Evolutionary conservation across 2,113 vertebrate species (phyloP).

Genomic region (Eretmochelys imbricata): DNA sequence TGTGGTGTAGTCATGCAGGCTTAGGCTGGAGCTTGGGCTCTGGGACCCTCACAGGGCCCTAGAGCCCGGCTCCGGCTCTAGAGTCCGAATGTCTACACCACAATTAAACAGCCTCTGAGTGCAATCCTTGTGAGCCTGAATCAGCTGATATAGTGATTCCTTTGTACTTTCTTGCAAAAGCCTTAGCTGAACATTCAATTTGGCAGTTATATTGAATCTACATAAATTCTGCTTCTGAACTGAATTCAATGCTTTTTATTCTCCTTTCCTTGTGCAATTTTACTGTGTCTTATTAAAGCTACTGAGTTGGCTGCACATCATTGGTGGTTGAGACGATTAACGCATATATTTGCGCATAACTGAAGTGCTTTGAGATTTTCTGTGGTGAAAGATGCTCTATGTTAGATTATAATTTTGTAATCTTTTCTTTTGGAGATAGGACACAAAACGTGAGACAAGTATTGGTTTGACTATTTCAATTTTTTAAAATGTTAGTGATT

Average conservation of each 20-base stretch:
- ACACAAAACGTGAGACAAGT: neutral
- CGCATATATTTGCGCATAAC: neutral
- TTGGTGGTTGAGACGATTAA: neutral
- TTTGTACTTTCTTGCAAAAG: neutral
- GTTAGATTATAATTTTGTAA: neutral
- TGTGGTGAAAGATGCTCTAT: neutral
- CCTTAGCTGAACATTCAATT: neutral
- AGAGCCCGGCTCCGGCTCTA: neutral
- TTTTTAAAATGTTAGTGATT: neutral
- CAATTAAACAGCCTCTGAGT: neutral
- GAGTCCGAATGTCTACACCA: neutral
- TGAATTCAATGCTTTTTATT: neutral
- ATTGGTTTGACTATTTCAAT: neutral
- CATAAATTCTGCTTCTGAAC: neutral
- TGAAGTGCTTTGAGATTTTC: neutral
- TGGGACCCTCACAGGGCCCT: neutral
- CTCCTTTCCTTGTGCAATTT: neutral
- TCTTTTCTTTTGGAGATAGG: neutral
- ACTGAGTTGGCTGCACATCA: neutral
- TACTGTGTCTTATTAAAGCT: neutral
- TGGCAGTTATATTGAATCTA: neutral
- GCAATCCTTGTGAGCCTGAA: neutral
- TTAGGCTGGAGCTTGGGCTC: neutral
- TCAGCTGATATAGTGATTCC: too few species aligned
- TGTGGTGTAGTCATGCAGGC: neutral